phyloP scores from a whole-genome alignment of 1,140 invertebrate species.

The Grapholita molesta region DNA sequence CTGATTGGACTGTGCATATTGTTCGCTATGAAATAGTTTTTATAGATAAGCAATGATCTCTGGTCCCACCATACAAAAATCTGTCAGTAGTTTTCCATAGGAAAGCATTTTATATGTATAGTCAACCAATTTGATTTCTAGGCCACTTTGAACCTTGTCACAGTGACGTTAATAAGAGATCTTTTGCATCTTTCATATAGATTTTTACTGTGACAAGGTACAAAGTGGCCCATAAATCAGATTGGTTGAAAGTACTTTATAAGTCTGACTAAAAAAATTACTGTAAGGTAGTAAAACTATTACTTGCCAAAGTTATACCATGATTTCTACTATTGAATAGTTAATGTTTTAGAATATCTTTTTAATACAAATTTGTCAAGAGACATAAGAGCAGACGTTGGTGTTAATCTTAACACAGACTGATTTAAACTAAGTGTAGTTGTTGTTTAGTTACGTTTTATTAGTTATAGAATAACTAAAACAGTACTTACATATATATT shows the following conservation, averaged over 20 bases:
- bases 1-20: constrained; percentile 58
- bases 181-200: no score
- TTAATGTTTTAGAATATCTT: no score
- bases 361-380: background rate
- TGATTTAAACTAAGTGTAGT: background rate
- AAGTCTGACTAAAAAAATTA: no score
- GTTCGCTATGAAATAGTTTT: constrained; percentile 47
- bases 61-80: background rate
- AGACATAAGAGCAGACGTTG: background rate
- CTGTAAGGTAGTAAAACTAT: background rate
- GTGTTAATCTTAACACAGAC: background rate
- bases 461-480: no score
- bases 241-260: no score
- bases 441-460: background rate
- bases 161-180: no score
- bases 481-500: no score
- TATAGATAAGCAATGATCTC: constrained; percentile 20
- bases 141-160: no score
- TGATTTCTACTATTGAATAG: no score
- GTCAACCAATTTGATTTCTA: no score
- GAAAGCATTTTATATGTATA: background rate
- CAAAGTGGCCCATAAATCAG: no score
- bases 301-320: background rate
- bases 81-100: background rate
- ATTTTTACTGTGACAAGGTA: no score